Percentiles rank a stretch among this genome's conserved stretches.
phyloP scores from a whole-genome alignment of 2,797 vertebrate species.

The Huso huso region DNA sequence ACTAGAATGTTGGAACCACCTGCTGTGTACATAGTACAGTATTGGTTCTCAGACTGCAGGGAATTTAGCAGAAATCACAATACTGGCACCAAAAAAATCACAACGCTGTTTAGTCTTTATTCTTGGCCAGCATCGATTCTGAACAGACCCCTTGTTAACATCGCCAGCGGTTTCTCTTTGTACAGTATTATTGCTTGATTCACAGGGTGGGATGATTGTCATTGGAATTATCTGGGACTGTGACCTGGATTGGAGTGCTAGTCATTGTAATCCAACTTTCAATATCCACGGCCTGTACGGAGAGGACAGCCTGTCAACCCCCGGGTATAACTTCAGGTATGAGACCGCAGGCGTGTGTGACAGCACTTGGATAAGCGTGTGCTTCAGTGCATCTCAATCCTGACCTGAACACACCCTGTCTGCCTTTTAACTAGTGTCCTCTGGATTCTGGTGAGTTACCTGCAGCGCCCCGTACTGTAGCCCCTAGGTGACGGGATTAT shows the following conservation, averaged over 20 bases:
- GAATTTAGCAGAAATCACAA: too few relatives aligned
- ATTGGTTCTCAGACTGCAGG: too few relatives aligned
- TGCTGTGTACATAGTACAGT: too few relatives aligned
- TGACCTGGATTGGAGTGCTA: conserved; percentile 70
- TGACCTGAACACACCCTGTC: not conserved
- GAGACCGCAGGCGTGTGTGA: not conserved
- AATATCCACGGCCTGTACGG: conserved; percentile 79
- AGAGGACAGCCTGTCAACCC: conserved; percentile 55
- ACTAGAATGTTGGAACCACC: too few relatives aligned
- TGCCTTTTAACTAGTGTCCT: not conserved
- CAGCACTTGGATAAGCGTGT: too few relatives aligned
- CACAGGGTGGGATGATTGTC: conserved; percentile 82
- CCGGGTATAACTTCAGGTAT: conserved; percentile 93
- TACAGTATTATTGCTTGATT: not conserved
- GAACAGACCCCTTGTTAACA: too few relatives aligned
- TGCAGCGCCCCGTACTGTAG: too few relatives aligned
- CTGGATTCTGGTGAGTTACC: too few relatives aligned
- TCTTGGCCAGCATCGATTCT: too few relatives aligned
- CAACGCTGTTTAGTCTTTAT: too few relatives aligned
- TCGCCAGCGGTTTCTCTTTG: too few relatives aligned
- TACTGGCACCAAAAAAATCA: too few relatives aligned
- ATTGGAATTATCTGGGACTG: conserved; percentile 89
- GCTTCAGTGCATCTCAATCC: not conserved
- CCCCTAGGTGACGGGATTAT: not conserved
- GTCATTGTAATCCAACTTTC: conserved; percentile 74